phyloP scores from a whole-genome alignment of 2,888 invertebrate species.

The Monopis laevigella region DNA sequence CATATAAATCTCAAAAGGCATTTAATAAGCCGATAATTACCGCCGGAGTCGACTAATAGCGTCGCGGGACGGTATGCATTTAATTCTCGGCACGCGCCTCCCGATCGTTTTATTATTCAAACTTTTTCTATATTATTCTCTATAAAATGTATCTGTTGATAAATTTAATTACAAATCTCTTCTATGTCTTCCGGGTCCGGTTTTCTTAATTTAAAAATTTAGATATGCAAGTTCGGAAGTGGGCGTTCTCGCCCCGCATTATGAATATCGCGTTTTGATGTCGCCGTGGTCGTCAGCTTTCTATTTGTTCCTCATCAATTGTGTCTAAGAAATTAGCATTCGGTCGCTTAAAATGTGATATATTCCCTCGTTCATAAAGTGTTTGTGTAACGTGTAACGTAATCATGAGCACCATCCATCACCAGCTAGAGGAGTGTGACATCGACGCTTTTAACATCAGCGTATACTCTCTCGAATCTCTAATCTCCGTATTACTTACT shows the following conservation, averaged over 20 bases:
- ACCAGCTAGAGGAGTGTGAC: slow-evolving; percentile 22
- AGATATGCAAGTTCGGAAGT: slow-evolving; percentile 34
- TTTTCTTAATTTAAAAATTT: slow-evolving; percentile 31
- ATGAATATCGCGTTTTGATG: slow-evolving; percentile 1
- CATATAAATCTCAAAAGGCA: slow-evolving; percentile 41
- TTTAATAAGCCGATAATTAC: slow-evolving; percentile 51
- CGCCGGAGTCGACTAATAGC: slow-evolving; percentile 26
- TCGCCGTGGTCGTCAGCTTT: slow-evolving; percentile 4
- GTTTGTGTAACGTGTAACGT: slow-evolving; percentile 17
- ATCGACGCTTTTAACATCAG: slow-evolving; percentile 42
- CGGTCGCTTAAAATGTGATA: not conserved
- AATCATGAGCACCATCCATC: slow-evolving; percentile 38
- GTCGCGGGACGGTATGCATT: slow-evolving; percentile 29
- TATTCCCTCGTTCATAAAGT: not conserved
- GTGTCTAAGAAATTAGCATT: slow-evolving; percentile 7
- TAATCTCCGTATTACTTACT: slow-evolving; percentile 46
- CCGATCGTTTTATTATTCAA: slow-evolving; percentile 49
- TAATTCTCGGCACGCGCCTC: slow-evolving; percentile 47
- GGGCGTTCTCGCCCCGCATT: slow-evolving; percentile 35
- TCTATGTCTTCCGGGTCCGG: slow-evolving; percentile 43
- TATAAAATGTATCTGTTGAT: slow-evolving; percentile 38
- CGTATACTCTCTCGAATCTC: slow-evolving; percentile 31
- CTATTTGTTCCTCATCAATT: slow-evolving; percentile 6
- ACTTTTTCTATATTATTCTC: slow-evolving; percentile 38
- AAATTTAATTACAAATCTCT: slow-evolving; percentile 50